These are phyloP conservation scores for Ornithorhynchus anatinus DNA, from an alignment of 2,113 vertebrate species.

Conservation along the genomic window DNA sequence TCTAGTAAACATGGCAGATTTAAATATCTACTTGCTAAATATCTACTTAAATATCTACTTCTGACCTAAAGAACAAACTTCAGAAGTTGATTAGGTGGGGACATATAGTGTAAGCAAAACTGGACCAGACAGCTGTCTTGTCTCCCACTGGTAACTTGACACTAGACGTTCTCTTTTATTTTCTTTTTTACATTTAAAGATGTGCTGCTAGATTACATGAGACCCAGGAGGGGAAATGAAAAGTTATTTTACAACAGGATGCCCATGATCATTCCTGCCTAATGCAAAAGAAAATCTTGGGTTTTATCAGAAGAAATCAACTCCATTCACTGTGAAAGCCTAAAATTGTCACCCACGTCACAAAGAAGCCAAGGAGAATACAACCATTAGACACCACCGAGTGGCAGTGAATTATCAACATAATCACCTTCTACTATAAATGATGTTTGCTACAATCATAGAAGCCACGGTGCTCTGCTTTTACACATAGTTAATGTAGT, in stretches of 20 bases:
- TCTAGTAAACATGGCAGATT: neutral
- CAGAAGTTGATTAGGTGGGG: neutral
- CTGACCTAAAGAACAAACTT: neutral
- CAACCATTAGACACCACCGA: neutral
- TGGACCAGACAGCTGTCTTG: neutral
- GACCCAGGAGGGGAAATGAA: neutral
- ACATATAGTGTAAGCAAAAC: neutral
- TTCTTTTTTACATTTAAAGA: slow-evolving; percentile 2
- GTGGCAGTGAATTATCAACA: neutral
- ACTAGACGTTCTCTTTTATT: neutral
- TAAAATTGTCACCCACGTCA: neutral
- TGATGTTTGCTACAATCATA: neutral
- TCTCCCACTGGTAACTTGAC: neutral
- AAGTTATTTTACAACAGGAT: neutral
- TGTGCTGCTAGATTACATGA: neutral
- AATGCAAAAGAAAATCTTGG: neutral
- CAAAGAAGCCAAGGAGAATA: neutral
- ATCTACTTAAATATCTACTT: neutral
- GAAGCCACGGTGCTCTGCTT: neutral
- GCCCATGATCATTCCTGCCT: neutral
- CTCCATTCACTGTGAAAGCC: neutral
- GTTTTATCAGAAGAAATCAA: neutral
- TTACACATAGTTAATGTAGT: neutral
- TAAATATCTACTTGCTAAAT: neutral
- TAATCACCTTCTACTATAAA: accelerated